Conservation (phyloP, 2,113 vertebrate genomes). For the Phycodurus eques region DNA sequence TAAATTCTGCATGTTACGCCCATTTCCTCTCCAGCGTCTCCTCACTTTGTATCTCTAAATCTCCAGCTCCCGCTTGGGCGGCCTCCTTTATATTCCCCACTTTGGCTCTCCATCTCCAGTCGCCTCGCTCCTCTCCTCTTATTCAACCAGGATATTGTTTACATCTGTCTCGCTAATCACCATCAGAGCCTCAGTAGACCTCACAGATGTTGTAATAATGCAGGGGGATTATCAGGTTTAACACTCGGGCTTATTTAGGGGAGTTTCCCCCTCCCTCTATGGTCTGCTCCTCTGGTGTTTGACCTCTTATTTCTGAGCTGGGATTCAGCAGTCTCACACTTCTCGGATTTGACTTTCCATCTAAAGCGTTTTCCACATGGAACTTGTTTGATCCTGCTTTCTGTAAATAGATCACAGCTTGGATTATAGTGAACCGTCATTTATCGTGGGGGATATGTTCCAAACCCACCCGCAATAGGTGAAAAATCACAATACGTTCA, state of each 20-base stretch:
- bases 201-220: slow-evolving; percentile 73
- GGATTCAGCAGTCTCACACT: slow-evolving; percentile 33
- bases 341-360: slow-evolving; percentile 52
- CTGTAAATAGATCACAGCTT: slow-evolving; percentile 5
- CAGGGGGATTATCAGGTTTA: slow-evolving; percentile 66
- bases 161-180: slow-evolving; percentile 70
- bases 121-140: slow-evolving; percentile 18
- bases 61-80: slow-evolving; percentile 15
- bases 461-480: neutral
- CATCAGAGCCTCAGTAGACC: slow-evolving; percentile 60
- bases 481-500: no score
- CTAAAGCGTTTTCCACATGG: slow-evolving; percentile 25
- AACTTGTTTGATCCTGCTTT: slow-evolving; percentile 36
- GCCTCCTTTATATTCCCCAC: slow-evolving; percentile 51
- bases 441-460: neutral
- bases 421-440: neutral
- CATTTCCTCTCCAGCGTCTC: slow-evolving; percentile 9
- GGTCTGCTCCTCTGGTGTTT: slow-evolving; percentile 52
- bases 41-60: slow-evolving; percentile 19
- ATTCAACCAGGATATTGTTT: slow-evolving; percentile 62
- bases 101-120: slow-evolving; percentile 27
- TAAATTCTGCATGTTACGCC: slow-evolving; percentile 11
- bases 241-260: slow-evolving; percentile 63
- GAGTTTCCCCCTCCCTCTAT: slow-evolving; percentile 50
- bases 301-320: slow-evolving; percentile 55